phyloP scores from a whole-genome alignment of 2,888 invertebrate genomes.

The Hemaris fuciformis region DNA sequence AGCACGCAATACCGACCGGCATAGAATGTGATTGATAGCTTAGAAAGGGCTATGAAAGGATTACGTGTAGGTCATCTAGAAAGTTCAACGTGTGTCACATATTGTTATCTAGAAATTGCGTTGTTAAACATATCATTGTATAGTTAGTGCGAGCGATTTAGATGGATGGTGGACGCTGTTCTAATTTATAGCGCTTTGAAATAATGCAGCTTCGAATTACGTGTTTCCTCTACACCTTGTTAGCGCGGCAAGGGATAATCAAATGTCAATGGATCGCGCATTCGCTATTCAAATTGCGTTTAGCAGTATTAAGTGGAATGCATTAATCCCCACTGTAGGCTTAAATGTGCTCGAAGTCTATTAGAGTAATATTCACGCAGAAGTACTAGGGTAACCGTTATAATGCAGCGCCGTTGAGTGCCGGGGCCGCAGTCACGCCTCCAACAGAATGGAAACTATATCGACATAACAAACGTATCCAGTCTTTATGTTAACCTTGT shows the following conservation, averaged over 20 bases:
- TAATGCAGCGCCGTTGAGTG: slow-evolving; percentile 46
- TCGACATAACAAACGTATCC: slow-evolving; percentile 42
- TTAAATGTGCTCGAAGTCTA: slow-evolving; percentile 19
- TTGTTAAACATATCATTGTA: neutral
- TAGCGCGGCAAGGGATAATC: slow-evolving; percentile 21
- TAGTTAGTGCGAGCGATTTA: neutral
- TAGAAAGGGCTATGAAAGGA: slow-evolving; percentile 1
- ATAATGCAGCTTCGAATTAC: slow-evolving; percentile 30
- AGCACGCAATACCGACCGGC: neutral
- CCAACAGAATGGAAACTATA: slow-evolving; percentile 49
- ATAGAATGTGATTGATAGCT: neutral
- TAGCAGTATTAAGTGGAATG: slow-evolving; percentile 16
- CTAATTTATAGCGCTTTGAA: neutral
- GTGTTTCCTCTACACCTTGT: slow-evolving; percentile 27
- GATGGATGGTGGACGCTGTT: neutral
- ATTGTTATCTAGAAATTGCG: neutral
- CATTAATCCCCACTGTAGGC: slow-evolving; percentile 11
- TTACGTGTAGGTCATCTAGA: neutral
- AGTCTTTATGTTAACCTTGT: slow-evolving; percentile 43
- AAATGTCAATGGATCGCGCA: slow-evolving; percentile 28
- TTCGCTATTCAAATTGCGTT: slow-evolving; percentile 43
- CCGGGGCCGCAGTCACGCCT: slow-evolving; percentile 50
- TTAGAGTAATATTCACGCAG: slow-evolving; percentile 52
- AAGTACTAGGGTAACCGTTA: slow-evolving; percentile 56
- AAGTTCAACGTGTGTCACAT: neutral